Base-by-base conservation (phyloP, 2,797 vertebrate genomes). In the Xyrichtys novacula region DNA sequence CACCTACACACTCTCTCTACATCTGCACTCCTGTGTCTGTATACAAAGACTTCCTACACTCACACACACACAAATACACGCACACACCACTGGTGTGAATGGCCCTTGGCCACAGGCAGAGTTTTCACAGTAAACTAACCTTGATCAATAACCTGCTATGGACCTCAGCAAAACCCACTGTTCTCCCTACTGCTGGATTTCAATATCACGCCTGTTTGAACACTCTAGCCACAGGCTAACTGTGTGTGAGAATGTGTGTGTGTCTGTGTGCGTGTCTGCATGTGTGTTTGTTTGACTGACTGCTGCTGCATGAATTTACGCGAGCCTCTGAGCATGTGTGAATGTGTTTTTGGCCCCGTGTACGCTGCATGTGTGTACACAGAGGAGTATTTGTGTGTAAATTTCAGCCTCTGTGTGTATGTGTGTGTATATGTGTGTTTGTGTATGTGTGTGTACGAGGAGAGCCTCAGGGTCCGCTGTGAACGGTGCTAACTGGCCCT, bases 61-160 rank as follows among this genome's bases (percentile, higher is more conserved):
- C 52, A 55, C 70, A 63, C 54, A 34, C 58, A 60, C 28, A 60
- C 61, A 58, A 54, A 63, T 42, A 53, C 69, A 74, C 36, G 61
- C 38, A 81, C 62, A 68, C 68, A 69, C 76, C 69, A 77, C 64
- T 82, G 59, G 80, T 78, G 80, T 79, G 84, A 85, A 84, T 76
- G 83, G 86, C 88, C 86, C 87, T 83, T 77, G 88, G 91, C 89
- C 90, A 89, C 71, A 76, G 89, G 88, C 87, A 86, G 81, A 76
- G 89, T 86, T 89, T 93, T 89, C 80, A 86, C 90, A 89, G 88
- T 90, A 90, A 91, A 86, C 92, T 93, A 94, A 93, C 93, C 93
- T 94, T 94, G 92, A 95, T 95, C 93, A 93, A 94, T 94, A 95
- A 90, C 86, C 89, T 88, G 86, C 90, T 92, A 78, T 91, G 89